Percentiles rank a stretch among this genome's conserved stretches.
phyloP scores from a whole-genome alignment of 2,797 vertebrate species.

The Sebastes diaconus region DNA sequence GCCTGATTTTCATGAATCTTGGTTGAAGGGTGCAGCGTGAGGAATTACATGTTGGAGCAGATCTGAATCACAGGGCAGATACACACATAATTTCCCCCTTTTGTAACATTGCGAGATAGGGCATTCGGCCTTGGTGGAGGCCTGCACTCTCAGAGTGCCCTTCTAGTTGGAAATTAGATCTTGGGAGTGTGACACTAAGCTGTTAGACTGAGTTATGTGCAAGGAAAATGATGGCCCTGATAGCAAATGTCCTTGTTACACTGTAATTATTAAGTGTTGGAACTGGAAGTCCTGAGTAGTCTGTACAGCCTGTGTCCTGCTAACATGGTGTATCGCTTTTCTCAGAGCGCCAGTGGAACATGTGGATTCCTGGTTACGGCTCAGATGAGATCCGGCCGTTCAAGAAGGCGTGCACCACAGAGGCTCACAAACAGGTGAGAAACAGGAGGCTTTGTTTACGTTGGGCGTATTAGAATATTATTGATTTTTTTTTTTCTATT shows the following conservation, averaged over 20 bases:
- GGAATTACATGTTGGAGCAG: neutral
- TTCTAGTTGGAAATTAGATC: neutral
- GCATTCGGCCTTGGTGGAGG: neutral
- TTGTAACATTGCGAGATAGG: neutral
- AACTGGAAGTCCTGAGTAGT: neutral
- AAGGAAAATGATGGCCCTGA: neutral
- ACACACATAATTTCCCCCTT: neutral
- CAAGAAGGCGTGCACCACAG: conserved; percentile 99
- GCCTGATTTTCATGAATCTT: neutral
- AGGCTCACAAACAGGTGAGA: conserved; percentile 98
- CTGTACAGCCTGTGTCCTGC: neutral
- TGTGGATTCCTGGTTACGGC: conserved; percentile 99
- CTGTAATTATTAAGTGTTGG: neutral
- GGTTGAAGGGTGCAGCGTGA: neutral
- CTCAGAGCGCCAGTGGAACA: conserved; percentile 98
- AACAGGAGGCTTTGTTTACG: neutral
- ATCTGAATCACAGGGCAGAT: neutral
- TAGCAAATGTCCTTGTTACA: neutral
- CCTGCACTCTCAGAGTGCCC: neutral
- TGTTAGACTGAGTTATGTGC: neutral
- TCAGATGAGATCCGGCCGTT: conserved; percentile 98
- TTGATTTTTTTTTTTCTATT: neutral
- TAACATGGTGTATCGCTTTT: neutral
- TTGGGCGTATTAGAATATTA: neutral
- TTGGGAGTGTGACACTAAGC: neutral